phyloP scores from a whole-genome alignment of 2,888 invertebrate species.

The Baronia brevicornis region DNA sequence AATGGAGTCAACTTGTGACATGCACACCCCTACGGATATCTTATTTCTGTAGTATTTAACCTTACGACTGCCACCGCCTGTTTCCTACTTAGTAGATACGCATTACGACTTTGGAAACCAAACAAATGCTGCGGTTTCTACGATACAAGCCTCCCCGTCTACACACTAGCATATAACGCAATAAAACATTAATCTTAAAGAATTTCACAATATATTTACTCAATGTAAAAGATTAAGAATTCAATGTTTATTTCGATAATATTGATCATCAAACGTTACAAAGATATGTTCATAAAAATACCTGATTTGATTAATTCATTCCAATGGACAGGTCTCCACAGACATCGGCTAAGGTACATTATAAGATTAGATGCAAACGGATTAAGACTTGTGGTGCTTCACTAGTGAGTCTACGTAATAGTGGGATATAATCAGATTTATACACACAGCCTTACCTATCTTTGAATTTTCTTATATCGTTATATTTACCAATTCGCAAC shows the following conservation, averaged over 20 bases:
- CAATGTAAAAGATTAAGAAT: background rate
- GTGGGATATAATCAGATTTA: slow-evolving; percentile 52
- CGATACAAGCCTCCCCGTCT: slow-evolving; percentile 39
- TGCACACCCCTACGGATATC: slow-evolving; percentile 58
- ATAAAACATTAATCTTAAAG: slow-evolving; percentile 5
- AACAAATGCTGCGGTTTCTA: slow-evolving; percentile 67
- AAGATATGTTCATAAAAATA: slow-evolving; percentile 1
- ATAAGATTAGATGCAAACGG: slow-evolving; percentile 74
- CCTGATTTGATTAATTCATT: slow-evolving; percentile 9
- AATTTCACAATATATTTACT: slow-evolving; percentile 8
- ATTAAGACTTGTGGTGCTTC: slow-evolving; percentile 70
- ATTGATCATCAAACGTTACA: too few species aligned
- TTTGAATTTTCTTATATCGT: slow-evolving; percentile 17
- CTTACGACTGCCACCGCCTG: slow-evolving; percentile 64
- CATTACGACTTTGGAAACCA: slow-evolving; percentile 68
- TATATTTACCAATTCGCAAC: slow-evolving; percentile 17
- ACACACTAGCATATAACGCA: slow-evolving; percentile 9
- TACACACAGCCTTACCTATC: slow-evolving; percentile 23
- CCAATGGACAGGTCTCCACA: slow-evolving; percentile 14
- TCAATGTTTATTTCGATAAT: background rate
- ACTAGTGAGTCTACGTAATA: slow-evolving; percentile 43
- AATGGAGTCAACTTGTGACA: slow-evolving; percentile 14
- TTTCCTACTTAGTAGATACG: slow-evolving; percentile 65
- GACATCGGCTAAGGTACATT: slow-evolving; percentile 58
- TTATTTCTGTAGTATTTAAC: slow-evolving; percentile 75